Percentiles rank a stretch among this genome's conserved stretches.
Conservation (phyloP, 2,888 invertebrate species). For the Cheilosia soror region DNA sequence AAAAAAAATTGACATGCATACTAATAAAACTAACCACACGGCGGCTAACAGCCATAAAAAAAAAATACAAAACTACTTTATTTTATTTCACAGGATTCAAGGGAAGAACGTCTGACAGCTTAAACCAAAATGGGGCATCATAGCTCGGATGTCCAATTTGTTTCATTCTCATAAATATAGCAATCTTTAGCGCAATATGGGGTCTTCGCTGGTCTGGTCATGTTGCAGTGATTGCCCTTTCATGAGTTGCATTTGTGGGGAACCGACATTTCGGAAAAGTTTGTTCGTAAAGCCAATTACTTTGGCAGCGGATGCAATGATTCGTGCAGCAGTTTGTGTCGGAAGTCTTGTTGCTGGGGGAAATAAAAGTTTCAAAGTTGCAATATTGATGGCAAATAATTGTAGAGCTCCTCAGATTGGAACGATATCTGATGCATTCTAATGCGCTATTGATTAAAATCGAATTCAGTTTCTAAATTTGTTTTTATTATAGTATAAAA, state of each 20-base stretch:
- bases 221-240: slow-evolving; percentile 17
- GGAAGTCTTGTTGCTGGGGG: neutral
- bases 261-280: slow-evolving; percentile 3
- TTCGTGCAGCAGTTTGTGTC: slow-evolving; percentile 1
- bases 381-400: slow-evolving; percentile 1
- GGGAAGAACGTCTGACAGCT: slow-evolving; percentile 16
- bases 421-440: neutral
- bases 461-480: neutral
- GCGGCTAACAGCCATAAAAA: slow-evolving; percentile 4
- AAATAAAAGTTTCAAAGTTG: slow-evolving; percentile 11
- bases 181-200: slow-evolving; percentile 18
- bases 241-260: slow-evolving; percentile 12
- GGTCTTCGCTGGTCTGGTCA: neutral
- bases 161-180: slow-evolving; percentile 27
- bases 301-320: slow-evolving; percentile 1
- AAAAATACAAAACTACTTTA: slow-evolving; percentile 2
- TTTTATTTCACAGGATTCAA: neutral
- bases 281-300: slow-evolving; percentile 32
- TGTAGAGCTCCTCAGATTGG: neutral
- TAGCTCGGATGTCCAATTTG: slow-evolving; percentile 31
- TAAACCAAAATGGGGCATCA: slow-evolving; percentile 19
- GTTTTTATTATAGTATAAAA: neutral
- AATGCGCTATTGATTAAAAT: neutral
- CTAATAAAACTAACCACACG: neutral
- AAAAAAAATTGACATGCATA: no score